Evolutionary conservation across 2,797 vertebrate genomes (phyloP).

Genomic region (Carapus acus): DNA sequence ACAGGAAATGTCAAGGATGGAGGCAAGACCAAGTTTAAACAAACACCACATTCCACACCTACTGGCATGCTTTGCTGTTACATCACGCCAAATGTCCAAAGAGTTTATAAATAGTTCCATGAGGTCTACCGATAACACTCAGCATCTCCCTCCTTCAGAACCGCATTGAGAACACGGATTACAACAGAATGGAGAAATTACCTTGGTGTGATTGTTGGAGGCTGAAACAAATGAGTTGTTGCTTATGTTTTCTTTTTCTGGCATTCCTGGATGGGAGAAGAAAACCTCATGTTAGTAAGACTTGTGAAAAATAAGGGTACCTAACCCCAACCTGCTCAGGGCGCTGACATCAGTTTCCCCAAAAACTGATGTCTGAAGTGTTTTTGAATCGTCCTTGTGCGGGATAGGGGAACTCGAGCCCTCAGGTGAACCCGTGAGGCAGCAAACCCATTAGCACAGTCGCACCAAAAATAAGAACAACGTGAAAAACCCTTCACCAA

Average conservation of each 20-base stretch:
- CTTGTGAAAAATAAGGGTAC: too few species aligned
- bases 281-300: too few species aligned
- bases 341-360: too few species aligned
- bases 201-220: constrained; percentile 85
- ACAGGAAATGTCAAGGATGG: constrained; percentile 58
- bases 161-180: background rate
- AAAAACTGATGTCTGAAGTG: too few species aligned
- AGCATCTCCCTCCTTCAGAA: background rate
- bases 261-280: constrained; percentile 76
- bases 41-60: constrained; percentile 47
- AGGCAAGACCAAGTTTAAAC: constrained; percentile 52
- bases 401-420: too few species aligned
- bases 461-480: too few species aligned
- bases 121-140: constrained; percentile 1
- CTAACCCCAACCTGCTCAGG: too few species aligned
- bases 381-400: too few species aligned
- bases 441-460: too few species aligned
- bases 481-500: too few species aligned
- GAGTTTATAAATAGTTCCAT: background rate
- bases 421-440: too few species aligned
- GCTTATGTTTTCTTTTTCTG: constrained; percentile 90
- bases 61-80: constrained; percentile 34
- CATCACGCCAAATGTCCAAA: constrained; percentile 14
- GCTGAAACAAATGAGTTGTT: constrained; percentile 75
- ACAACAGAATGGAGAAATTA: constrained; percentile 53